Percentiles rank a stretch among this genome's conserved stretches.
These are phyloP conservation scores for Drosophila busckii DNA, from an alignment of 1,140 invertebrate species.

Conservation along the genomic window DNA sequence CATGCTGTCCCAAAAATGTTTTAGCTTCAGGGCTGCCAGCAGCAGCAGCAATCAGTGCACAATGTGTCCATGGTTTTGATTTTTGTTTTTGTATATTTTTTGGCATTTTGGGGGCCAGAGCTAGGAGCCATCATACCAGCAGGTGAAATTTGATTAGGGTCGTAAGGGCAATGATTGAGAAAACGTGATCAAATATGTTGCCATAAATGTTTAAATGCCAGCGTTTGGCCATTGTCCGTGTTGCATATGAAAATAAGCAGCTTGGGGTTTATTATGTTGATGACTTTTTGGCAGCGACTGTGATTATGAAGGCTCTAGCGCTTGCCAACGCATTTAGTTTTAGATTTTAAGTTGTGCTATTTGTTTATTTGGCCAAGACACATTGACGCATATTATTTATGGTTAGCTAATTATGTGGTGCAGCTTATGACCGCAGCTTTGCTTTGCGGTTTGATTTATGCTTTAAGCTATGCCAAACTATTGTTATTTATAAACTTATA, in stretches of 20 bases:
- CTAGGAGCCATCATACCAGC: conserved; percentile 45
- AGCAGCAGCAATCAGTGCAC: conserved; percentile 65
- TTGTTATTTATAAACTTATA: conserved; percentile 18
- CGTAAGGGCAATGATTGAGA: conserved; percentile 76
- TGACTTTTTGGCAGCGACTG: conserved; percentile 72
- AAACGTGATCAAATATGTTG: conserved; percentile 77
- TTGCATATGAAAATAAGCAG: conserved; percentile 53
- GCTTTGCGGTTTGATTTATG: conserved; percentile 38
- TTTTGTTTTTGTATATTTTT: conserved; percentile 69
- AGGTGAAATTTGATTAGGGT: conserved; percentile 77
- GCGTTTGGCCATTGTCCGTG: conserved; percentile 37
- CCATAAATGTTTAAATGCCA: conserved; percentile 74
- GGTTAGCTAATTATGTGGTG: neutral
- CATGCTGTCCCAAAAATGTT: conserved; percentile 14
- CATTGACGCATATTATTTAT: neutral
- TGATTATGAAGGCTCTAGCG: conserved; percentile 53
- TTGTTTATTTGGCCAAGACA: too few species aligned
- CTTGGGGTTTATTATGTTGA: conserved; percentile 74
- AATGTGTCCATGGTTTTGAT: conserved; percentile 68
- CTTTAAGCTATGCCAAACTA: conserved; percentile 19
- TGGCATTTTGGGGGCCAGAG: conserved; percentile 9
- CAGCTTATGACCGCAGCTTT: conserved; percentile 40
- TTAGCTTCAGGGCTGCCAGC: conserved; percentile 13
- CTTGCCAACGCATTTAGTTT: too few species aligned
- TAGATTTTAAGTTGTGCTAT: too few species aligned